Base-by-base conservation (phyloP, 2,797 vertebrate species). In the Sebastes diaconus region DNA sequence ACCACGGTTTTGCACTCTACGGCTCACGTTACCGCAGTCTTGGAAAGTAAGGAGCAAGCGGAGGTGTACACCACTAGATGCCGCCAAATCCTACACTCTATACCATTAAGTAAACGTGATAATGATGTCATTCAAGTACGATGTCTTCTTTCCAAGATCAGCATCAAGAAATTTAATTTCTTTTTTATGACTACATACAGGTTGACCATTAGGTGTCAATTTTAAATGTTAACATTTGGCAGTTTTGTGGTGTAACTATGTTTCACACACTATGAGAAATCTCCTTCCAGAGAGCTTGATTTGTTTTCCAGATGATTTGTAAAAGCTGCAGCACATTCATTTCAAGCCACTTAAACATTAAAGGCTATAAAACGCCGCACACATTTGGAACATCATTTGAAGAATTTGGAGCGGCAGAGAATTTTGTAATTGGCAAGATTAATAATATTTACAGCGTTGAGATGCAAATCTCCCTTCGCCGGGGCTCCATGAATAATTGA, bases 341-440 rank as follows among this genome's bases (percentile, higher is more conserved):
- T 93, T 90, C 85, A 80, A 92, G 89, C 90, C 90, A 93, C 90
- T 95, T 93, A 94, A 93, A 94, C 92, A 94, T 94, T 94, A 94
- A 93, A 95, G 90, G 85, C 90, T 79, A 76, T 90, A 92, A 92
- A 92, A 86, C 63, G 88, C 83, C 39, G 42, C 78, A 67, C 89
- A 87, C 89, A 90, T 95, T 94, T 84, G 79, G 88, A 93, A 90
- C 92, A 92, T 94, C 93, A 94, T 95, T 91, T 88, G 85, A 93
- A 91, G 92, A 94, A 94, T 95, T 94, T 85, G 90, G 90, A 93
- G 92, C 85, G 88, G 93, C 90, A 91, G 93, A 93, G 90, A 95
- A 94, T 95, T 95, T 95, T 94, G 94, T 95, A 95, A 96, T 95
- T 95, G 95, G 93, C 93, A 92, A 95, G 92, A 95, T 95, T 94